These are phyloP conservation scores for Pleuronectes platessa DNA, from an alignment of 2,113 vertebrate genomes.

Conservation along the genomic window DNA sequence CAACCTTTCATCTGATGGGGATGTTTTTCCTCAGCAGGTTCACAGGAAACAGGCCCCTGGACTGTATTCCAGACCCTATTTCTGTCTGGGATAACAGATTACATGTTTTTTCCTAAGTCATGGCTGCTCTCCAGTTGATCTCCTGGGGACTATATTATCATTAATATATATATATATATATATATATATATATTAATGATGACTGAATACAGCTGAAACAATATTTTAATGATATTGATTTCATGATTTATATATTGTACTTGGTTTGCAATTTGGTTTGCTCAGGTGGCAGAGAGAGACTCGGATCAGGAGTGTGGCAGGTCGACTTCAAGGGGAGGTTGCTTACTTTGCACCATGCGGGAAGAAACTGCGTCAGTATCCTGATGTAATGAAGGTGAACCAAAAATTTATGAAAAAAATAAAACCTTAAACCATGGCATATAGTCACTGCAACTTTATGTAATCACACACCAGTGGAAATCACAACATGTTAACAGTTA, in stretches of 20 bases:
- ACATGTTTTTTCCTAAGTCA: conserved; percentile 31
- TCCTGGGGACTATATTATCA: conserved; percentile 38
- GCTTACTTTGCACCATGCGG: conserved; percentile 95
- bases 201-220: conserved; percentile 1
- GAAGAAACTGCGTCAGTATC: conserved; percentile 94
- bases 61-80: conserved; percentile 22
- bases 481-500: not conserved
- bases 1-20: conserved; percentile 65
- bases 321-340: conserved; percentile 92
- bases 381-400: conserved; percentile 95
- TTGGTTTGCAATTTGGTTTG: conserved; percentile 3
- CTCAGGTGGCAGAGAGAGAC: conserved; percentile 96
- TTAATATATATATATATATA: no score
- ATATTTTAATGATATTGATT: not conserved
- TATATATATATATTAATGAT: not conserved
- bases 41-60: conserved; percentile 38
- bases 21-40: conserved; percentile 67
- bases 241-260: not conserved
- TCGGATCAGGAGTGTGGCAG: conserved; percentile 87
- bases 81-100: conserved; percentile 22
- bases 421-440: not conserved
- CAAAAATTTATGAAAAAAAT: not conserved
- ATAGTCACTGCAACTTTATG: not conserved
- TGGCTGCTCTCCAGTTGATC: conserved; percentile 49
- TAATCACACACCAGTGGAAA: not conserved